Evolutionary conservation across 2,113 vertebrate genomes (phyloP).

Genomic region (Ageneiosus marmoratus): DNA sequence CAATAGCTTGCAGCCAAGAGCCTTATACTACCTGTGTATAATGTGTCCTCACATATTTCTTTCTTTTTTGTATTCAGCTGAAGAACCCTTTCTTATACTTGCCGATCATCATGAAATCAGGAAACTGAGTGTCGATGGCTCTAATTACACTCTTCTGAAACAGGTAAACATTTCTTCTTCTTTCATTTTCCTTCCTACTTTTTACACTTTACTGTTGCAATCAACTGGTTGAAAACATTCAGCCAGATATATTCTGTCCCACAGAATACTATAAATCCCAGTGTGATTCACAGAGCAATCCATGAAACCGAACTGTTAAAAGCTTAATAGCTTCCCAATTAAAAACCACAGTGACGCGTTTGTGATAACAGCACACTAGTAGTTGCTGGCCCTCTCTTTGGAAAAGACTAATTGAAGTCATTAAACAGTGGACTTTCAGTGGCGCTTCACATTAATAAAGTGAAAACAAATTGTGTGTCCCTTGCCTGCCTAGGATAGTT

Average conservation of each 20-base stretch:
- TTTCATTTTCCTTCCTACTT: not conserved
- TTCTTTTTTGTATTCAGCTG: slow-evolving; percentile 75
- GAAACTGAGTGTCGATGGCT: slow-evolving; percentile 95
- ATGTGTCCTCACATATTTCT: not conserved
- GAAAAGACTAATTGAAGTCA: slow-evolving; percentile 53
- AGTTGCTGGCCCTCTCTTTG: slow-evolving; percentile 38
- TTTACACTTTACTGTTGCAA: not conserved
- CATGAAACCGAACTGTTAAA: slow-evolving; percentile 43
- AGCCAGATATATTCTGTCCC: not conserved
- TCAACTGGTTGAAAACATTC: not conserved
- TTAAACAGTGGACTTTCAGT: slow-evolving; percentile 34
- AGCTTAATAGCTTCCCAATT: slow-evolving; percentile 56
- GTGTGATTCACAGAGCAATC: slow-evolving; percentile 29
- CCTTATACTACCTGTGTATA: not conserved
- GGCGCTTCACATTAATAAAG: slow-evolving; percentile 25
- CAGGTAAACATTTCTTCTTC: slow-evolving; percentile 76
- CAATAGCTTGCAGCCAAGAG: not conserved
- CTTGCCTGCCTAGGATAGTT: not conserved
- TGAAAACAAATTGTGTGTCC: slow-evolving; percentile 36
- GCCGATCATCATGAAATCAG: slow-evolving; percentile 98
- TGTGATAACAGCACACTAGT: slow-evolving; percentile 44
- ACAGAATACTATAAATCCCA: slow-evolving; percentile 34
- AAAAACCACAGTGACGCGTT: slow-evolving; percentile 39
- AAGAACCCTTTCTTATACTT: slow-evolving; percentile 96
- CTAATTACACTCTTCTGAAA: slow-evolving; percentile 96